Evolutionary conservation across 2,888 invertebrate genomes (phyloP).

Genomic region (Diloba caeruleocephala): DNA sequence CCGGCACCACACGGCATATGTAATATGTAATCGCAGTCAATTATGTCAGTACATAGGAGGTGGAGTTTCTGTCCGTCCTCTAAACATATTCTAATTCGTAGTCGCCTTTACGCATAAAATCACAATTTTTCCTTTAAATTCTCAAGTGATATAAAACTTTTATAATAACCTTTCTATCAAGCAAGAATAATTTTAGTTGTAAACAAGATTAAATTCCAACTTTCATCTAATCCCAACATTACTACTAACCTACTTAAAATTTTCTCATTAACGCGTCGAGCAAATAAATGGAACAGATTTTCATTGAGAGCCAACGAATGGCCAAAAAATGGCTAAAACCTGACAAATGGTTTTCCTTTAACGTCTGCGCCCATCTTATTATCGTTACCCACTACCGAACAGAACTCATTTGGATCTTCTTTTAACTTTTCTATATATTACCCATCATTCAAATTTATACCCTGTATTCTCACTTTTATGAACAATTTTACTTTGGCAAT

Average conservation of each 20-base stretch:
- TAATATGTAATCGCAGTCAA: too few relatives aligned
- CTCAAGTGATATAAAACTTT: too few relatives aligned
- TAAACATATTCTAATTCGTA: too few relatives aligned
- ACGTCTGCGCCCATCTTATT: constrained; percentile 89
- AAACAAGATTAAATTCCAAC: constrained; percentile 1
- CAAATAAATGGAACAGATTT: constrained; percentile 88
- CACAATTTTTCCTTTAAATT: too few relatives aligned
- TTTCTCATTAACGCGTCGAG: constrained; percentile 78
- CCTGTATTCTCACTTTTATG: constrained; percentile 51
- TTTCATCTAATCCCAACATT: constrained; percentile 37
- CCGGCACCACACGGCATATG: too few relatives aligned
- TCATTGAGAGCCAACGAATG: constrained; percentile 84
- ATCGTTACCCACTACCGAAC: constrained; percentile 88
- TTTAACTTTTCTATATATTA: constrained; percentile 69
- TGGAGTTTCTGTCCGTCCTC: too few relatives aligned
- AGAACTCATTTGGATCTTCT: constrained; percentile 86
- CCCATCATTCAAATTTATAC: constrained; percentile 56
- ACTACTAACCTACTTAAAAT: constrained; percentile 62
- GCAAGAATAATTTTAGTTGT: not conserved
- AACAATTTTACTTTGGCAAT: constrained; percentile 57
- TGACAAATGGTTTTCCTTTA: constrained; percentile 89
- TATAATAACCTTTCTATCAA: not conserved
- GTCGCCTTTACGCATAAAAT: too few relatives aligned
- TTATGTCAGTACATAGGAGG: too few relatives aligned
- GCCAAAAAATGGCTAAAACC: constrained; percentile 87